These are phyloP conservation scores for Pristionchus maxplancki DNA, from an alignment of 2,888 invertebrate species.

Conservation along the genomic window DNA sequence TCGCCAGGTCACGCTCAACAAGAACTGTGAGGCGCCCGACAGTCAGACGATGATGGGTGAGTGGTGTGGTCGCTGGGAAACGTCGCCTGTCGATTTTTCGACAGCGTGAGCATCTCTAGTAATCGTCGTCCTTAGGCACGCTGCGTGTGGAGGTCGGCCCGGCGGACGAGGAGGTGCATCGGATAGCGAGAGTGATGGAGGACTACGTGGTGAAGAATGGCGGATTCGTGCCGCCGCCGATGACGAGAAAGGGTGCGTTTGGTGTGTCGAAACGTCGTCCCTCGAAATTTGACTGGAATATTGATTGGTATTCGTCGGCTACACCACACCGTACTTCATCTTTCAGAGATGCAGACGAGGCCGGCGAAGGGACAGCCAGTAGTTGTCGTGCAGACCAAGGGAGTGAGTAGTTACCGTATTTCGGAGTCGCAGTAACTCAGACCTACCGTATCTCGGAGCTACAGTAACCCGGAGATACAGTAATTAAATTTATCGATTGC, in stretches of 20 bases:
- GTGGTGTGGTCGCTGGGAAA: slow-evolving; percentile 22
- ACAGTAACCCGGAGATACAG: background rate
- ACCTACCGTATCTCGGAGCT: too few relatives aligned
- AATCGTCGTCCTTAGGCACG: slow-evolving; percentile 29
- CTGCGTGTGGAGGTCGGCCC: background rate
- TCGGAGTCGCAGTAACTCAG: too few relatives aligned
- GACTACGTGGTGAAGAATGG: background rate
- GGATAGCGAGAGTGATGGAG: background rate
- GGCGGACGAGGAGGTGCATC: slow-evolving; percentile 7
- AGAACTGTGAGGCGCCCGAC: slow-evolving; percentile 21
- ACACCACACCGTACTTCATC: too few relatives aligned
- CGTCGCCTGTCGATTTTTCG: slow-evolving; percentile 35
- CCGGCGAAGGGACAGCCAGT: background rate
- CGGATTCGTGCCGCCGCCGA: background rate
- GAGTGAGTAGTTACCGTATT: background rate
- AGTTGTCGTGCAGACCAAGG: slow-evolving; percentile 21
- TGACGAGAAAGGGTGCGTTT: background rate
- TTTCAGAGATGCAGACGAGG: background rate
- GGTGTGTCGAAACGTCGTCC: background rate
- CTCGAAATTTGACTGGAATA: background rate
- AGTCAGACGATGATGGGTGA: slow-evolving; percentile 29
- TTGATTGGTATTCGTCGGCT: background rate
- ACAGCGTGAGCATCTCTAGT: background rate
- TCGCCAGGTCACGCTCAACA: slow-evolving; percentile 16
- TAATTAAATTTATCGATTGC: background rate